Evolutionary conservation across 2,113 vertebrate species (phyloP).

Genomic region (Oncorhynchus keta): DNA sequence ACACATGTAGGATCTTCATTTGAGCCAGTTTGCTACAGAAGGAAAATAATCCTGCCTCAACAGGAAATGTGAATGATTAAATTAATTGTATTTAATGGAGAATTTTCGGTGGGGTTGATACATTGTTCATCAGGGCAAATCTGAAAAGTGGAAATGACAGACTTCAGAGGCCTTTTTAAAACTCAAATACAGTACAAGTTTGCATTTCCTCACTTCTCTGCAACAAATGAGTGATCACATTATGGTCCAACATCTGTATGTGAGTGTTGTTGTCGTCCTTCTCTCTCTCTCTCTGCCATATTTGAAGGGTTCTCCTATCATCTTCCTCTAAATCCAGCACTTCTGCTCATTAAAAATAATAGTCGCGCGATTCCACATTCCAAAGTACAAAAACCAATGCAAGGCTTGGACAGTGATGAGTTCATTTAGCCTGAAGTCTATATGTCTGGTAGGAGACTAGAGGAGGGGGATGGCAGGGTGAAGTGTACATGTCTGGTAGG

Average conservation of each 20-base stretch:
- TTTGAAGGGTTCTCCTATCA: constrained; percentile 45
- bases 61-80: no score
- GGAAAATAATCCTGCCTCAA: no score
- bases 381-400: neutral
- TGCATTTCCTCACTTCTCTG: no score
- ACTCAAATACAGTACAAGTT: no score
- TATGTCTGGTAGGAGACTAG: neutral
- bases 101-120: no score
- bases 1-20: no score
- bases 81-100: no score
- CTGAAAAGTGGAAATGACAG: no score
- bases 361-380: constrained; percentile 8
- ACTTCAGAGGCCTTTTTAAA: no score
- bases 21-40: no score
- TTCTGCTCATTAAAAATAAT: constrained; percentile 52
- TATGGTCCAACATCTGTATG: neutral
- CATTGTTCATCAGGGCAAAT: no score
- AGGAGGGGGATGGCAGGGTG: neutral
- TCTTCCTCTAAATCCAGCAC: constrained; percentile 17
- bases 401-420: constrained; percentile 25
- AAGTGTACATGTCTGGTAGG: neutral
- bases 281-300: constrained; percentile 5
- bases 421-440: constrained; percentile 13
- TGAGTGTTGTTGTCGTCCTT: constrained; percentile 47
- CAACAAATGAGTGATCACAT: no score